phyloP scores from a whole-genome alignment of 2,888 invertebrate species.

The Meloe dianella region DNA sequence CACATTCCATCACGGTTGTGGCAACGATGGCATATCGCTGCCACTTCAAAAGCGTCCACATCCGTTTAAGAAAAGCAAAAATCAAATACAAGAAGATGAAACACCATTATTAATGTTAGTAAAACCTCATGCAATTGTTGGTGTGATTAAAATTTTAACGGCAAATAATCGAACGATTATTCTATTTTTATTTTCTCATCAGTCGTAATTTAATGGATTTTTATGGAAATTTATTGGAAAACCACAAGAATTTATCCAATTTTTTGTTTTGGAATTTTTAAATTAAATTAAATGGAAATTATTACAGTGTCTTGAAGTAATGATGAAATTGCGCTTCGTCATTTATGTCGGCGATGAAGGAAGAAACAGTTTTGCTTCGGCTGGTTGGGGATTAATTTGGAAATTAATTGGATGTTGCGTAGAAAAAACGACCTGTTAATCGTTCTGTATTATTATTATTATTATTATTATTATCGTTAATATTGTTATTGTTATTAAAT shows the following conservation, averaged over 20 bases:
- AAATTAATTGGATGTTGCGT: neutral
- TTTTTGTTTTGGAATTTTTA: no score
- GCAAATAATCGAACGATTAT: no score
- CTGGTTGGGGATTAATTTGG: neutral
- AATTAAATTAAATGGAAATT: neutral
- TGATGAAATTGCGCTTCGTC: conserved; percentile 17
- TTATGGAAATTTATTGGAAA: neutral
- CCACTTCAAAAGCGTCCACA: conserved; percentile 17
- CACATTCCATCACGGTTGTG: conserved; percentile 53
- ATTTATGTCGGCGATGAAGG: neutral
- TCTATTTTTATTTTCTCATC: no score
- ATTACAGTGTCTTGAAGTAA: no score
- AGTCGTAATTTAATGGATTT: no score
- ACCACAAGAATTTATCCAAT: neutral
- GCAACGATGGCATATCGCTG: conserved; percentile 36
- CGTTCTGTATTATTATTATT: neutral
- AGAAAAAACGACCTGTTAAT: neutral
- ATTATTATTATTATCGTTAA: neutral
- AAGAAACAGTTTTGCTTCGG: conserved; percentile 4
- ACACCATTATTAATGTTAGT: no score
- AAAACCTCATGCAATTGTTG: conserved; percentile 5
- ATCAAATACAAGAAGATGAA: no score
- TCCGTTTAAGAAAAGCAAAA: neutral
- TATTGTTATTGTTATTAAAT: neutral
- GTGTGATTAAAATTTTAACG: no score